Base-by-base conservation (phyloP, 2,797 vertebrate genomes). In the Danio choprae region DNA sequence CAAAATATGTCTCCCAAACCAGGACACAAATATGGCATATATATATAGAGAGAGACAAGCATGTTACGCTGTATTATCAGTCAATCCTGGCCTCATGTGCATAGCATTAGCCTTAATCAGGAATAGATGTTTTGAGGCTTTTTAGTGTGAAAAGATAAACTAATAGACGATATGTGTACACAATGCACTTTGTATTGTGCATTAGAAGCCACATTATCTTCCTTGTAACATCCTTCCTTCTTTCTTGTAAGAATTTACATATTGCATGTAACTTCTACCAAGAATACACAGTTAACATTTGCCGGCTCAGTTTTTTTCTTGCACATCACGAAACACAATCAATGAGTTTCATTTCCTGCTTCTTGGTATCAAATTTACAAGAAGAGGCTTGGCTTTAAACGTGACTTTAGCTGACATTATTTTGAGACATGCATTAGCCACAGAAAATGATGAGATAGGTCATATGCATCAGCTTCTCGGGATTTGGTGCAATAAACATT, bases 341-440 rank as follows among this genome's bases (percentile, higher is more conserved):
- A 22, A 16, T 65, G 60, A 62, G 53, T 3, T n/a, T 59, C 70
- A 63, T 64, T 87, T 89, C 86, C 83, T 81, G 68, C 77, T 78
- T 65, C 74, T 65, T 73, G 46, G 74, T n/a, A 51, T 16, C 1
- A 63, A 41, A 38, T 81, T 74, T 79, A 79, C 22, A 8, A 74
- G 80, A 84, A 83, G 13, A 36, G 43, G 41, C 12, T 72, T 60
- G 72, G 77, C 43, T 50, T 55, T 38, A 41, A n/a, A 65, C 68
- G 36, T 65, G 44, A 65, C 15, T 11, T n/a, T 50, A 20, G 40
- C n/a, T 53, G 62, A n/a, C 36, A 67, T 11, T 41, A 12, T 43
- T 36, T 6, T 4, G 43, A 55, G 72, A 55, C 40, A 85, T 8
- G 2, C 12, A 11, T 29, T 20, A 38, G 74, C 50, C 51, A 64